These are phyloP conservation scores for Cerastoderma edule DNA, from an alignment of 2,888 invertebrate genomes.

Conservation along the genomic window DNA sequence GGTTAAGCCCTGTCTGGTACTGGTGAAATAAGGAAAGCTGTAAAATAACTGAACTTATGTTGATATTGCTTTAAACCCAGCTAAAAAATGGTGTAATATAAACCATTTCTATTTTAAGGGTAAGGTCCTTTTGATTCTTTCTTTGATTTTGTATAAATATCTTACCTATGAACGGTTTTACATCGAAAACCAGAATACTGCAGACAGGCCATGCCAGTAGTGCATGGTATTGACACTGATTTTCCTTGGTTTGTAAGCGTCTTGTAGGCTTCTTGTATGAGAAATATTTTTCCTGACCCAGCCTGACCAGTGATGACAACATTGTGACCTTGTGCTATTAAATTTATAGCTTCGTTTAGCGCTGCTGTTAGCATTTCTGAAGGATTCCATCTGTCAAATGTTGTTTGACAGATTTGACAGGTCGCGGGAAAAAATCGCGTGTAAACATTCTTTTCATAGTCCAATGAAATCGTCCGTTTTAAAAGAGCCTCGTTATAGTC, in stretches of 20 bases:
- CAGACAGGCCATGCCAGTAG: slow-evolving; percentile 9
- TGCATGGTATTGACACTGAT: neutral
- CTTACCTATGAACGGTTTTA: slow-evolving; percentile 11
- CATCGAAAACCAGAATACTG: neutral
- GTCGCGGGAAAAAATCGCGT: neutral
- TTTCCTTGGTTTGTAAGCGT: neutral
- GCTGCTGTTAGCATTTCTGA: neutral
- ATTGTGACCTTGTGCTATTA: slow-evolving; percentile 2
- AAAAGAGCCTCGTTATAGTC: no score
- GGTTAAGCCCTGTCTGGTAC: no score
- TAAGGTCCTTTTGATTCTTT: no score
- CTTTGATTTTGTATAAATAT: neutral
- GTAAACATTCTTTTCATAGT: neutral
- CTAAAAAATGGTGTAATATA: neutral
- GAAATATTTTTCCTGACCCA: no score
- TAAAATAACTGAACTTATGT: neutral
- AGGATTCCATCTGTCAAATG: neutral
- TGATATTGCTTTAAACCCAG: no score
- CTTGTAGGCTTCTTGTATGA: neutral
- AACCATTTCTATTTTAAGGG: no score
- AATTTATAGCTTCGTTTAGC: neutral
- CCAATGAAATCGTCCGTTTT: no score
- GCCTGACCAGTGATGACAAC: neutral
- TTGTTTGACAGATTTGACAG: neutral
- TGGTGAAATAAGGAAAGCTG: neutral